Evolutionary conservation across 2,797 vertebrate species (phyloP), one percentile per base, ranked within the genome.

Genomic region (Aldrovandia affinis): DNA sequence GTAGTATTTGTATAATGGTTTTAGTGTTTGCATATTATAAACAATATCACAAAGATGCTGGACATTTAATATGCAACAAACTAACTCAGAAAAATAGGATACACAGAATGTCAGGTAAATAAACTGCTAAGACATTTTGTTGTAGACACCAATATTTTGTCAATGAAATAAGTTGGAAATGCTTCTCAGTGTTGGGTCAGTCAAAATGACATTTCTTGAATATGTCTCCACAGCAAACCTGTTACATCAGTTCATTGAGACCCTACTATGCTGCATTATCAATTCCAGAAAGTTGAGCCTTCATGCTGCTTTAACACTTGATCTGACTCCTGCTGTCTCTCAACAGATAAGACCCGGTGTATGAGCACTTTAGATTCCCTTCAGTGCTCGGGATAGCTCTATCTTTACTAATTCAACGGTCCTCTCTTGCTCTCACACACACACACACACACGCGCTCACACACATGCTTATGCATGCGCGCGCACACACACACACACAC

Each of bases 251-350:
- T 65, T 25, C 36, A 65, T 55, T 6, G 73, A 6, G 42, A 47
- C 22, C n/a, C 65, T 10, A 28, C 47, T 42, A 14, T 39, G 73
- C 8, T 39, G 54, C 65, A 33, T 52, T 54, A 36, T 55, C 44
- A 68, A 22, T 55, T 52, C 52, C 81, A 18, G 47, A n/a, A 10
- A 54, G 65, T 65, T 25, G 20, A 33, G 65, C n/a, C 20, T 25
- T 65, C 28, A 7, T 25, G 20, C 36, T 25, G 8, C 73, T 7
- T 42, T 54, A 44, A 36, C 52, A 39, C 25, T 39, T 52, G 12
- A 47, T 22, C 68, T 83, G 52, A 83, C 68, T 83, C 81, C 57
- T 18, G 12, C 65, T 33, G 54, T 77, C 33, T 28, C 81, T 39
- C n/a, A 47, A 50, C 52, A 39, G 63, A 75, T 44, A 83, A 75